These are phyloP conservation scores for Nomada hirtipes DNA, from an alignment of 2,888 invertebrate genomes.

Conservation along the genomic window DNA sequence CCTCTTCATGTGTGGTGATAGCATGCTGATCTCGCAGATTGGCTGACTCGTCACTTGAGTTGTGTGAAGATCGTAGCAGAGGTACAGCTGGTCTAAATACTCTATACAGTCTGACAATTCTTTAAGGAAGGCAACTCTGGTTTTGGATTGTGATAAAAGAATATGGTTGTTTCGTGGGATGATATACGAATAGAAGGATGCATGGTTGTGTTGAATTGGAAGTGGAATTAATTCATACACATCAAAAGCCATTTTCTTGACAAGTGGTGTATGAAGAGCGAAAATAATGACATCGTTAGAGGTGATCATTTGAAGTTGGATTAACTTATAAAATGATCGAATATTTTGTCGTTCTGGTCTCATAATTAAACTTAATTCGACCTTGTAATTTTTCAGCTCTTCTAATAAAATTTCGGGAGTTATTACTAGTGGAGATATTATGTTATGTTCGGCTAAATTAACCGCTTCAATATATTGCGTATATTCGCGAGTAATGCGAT, in stretches of 20 bases:
- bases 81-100: conserved; percentile 12
- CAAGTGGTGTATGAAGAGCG: conserved; percentile 8
- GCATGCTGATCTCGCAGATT: not conserved
- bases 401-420: conserved; percentile 24
- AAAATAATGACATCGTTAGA: conserved; percentile 7
- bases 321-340: not conserved
- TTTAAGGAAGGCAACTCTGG: conserved; percentile 2
- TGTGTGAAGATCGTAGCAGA: conserved; percentile 6
- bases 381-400: conserved; percentile 14
- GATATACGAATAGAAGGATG: conserved; percentile 19
- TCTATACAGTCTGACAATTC: conserved; percentile 6
- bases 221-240: conserved; percentile 27
- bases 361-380: not conserved
- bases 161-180: not conserved
- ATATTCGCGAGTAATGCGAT: conserved; percentile 10
- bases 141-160: conserved; percentile 11
- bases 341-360: conserved; percentile 11
- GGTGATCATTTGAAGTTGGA: conserved; percentile 8
- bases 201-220: conserved; percentile 3
- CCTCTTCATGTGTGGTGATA: not conserved
- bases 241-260: conserved; percentile 3
- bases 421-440: conserved; percentile 27
- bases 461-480: conserved; percentile 18
- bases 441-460: conserved; percentile 19
- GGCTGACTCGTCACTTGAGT: not conserved